Percentiles rank a stretch among this genome's conserved stretches.
phyloP scores from a whole-genome alignment of 2,113 vertebrate genomes.

The Arenaria interpres region DNA sequence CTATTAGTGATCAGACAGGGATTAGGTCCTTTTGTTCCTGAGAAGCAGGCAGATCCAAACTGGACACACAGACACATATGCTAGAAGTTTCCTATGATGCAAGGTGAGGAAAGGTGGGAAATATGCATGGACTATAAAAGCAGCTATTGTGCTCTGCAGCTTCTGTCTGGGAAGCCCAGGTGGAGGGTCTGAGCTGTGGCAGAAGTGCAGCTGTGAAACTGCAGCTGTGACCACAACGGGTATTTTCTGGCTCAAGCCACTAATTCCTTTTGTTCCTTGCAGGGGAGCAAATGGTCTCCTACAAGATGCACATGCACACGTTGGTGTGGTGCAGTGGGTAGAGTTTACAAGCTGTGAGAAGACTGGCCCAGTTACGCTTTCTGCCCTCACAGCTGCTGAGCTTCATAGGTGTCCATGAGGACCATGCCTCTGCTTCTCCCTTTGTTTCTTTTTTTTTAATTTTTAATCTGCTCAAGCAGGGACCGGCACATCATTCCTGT shows the following conservation, averaged over 20 bases:
- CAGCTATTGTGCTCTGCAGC: neutral
- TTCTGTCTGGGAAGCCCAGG: neutral
- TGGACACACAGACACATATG: neutral
- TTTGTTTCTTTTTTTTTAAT: neutral
- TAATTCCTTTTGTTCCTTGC: neutral
- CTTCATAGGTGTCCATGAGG: fast-evolving
- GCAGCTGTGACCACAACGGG: neutral
- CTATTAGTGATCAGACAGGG: neutral
- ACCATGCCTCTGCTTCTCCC: neutral
- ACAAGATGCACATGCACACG: fast-evolving
- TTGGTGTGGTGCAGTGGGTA: neutral
- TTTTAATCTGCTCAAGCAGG: neutral
- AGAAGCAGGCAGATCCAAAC: neutral
- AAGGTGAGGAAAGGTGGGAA: neutral
- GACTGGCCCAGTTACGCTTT: neutral
- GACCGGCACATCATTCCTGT: neutral
- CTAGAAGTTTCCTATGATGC: neutral
- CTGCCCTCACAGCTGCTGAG: neutral
- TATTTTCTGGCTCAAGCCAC: neutral
- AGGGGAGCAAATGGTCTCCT: neutral
- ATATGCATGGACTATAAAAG: conserved; percentile 6
- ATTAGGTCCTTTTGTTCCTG: neutral
- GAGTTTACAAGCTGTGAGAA: neutral
- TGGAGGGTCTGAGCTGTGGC: neutral
- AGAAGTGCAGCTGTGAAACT: neutral